A percentile compares a stretch with the other conserved stretches of the same genome.
Conservation (phyloP, 2,797 vertebrate species). For the Darevskia nairensis region DNA sequence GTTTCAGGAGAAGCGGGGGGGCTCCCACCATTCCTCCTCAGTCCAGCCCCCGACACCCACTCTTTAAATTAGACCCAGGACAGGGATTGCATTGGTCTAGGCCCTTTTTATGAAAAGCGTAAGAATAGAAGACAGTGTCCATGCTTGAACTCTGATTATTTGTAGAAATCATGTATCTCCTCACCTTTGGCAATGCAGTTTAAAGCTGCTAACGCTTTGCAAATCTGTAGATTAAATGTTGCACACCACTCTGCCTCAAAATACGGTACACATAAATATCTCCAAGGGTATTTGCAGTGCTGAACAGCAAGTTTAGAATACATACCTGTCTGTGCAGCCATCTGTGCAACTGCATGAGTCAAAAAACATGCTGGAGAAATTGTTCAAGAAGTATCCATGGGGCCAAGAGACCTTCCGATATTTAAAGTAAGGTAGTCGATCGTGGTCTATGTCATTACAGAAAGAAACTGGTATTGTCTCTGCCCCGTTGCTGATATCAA, state of each 20-base stretch:
- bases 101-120: neutral
- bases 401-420: constrained; percentile 92
- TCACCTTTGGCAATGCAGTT: neutral
- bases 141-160: neutral
- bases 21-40: too few relatives aligned
- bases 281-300: neutral
- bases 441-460: constrained; percentile 75
- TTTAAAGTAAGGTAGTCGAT: constrained; percentile 83
- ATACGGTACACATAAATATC: neutral
- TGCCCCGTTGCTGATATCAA: constrained; percentile 87
- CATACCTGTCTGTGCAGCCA: constrained; percentile 84
- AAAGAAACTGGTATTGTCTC: constrained; percentile 89
- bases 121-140: neutral
- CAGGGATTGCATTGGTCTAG: neutral
- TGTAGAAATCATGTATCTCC: neutral
- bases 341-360: constrained; percentile 89
- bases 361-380: constrained; percentile 77
- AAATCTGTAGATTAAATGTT: neutral
- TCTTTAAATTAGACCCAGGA: neutral
- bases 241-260: neutral
- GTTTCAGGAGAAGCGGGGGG: too few relatives aligned
- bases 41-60: too few relatives aligned
- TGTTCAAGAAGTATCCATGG: constrained; percentile 86
- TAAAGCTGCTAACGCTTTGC: neutral
- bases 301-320: constrained; percentile 41